Percentiles rank a stretch among this genome's conserved stretches.
Evolutionary conservation across 1,140 invertebrate species (phyloP).

Genomic region (Ceratina calcarata): DNA sequence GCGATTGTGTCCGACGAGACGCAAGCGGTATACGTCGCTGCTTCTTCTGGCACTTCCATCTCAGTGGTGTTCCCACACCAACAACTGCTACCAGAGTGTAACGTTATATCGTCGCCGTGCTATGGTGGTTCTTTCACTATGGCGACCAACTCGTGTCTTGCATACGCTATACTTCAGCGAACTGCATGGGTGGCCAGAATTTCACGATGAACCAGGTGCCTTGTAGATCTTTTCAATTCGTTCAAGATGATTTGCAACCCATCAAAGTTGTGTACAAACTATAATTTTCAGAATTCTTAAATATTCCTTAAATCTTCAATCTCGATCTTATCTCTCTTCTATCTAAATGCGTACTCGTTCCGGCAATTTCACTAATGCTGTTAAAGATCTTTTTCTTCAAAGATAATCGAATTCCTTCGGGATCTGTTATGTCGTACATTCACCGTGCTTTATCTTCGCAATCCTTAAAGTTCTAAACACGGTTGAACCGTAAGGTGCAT

Average conservation of each 20-base stretch:
- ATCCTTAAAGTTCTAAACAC: slow-evolving; percentile 13
- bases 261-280: too few relatives aligned
- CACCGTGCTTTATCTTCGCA: slow-evolving; percentile 8
- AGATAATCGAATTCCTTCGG: background rate
- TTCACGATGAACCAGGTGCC: slow-evolving; percentile 24
- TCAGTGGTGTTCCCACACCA: slow-evolving; percentile 64
- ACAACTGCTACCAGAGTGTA: slow-evolving; percentile 60
- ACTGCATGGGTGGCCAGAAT: slow-evolving; percentile 60
- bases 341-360: background rate
- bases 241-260: background rate
- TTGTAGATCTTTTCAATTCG: background rate
- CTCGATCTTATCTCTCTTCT: background rate
- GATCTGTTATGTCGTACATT: slow-evolving; percentile 4
- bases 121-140: slow-evolving; percentile 63
- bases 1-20: slow-evolving; percentile 57
- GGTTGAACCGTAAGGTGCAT: slow-evolving; percentile 40
- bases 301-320: background rate
- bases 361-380: background rate
- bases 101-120: slow-evolving; percentile 62
- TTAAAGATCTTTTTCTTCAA: background rate
- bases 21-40: slow-evolving; percentile 39
- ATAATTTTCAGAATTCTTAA: too few relatives aligned
- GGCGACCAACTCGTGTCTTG: slow-evolving; percentile 56
- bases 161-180: slow-evolving; percentile 43
- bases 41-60: slow-evolving; percentile 61